Percentiles rank a stretch among this genome's conserved stretches.
These are phyloP conservation scores for Eurystomus gularis DNA, from an alignment of 2,113 vertebrate genomes.

Conservation along the genomic window DNA sequence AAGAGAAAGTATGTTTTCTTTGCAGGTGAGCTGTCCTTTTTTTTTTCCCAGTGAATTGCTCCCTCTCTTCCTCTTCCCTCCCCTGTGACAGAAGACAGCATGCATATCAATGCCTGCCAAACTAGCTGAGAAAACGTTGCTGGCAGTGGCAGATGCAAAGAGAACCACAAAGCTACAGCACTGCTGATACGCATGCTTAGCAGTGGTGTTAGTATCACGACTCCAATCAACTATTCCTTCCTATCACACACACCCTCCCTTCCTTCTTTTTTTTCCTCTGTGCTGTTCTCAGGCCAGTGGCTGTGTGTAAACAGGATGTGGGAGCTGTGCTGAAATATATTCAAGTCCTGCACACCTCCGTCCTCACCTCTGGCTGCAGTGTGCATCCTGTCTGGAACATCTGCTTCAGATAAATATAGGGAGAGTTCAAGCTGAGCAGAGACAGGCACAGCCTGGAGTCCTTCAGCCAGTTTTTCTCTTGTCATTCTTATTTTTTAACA, in stretches of 20 bases:
- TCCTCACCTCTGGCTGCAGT: conserved; percentile 44
- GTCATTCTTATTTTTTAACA: background rate
- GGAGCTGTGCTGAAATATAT: conserved; percentile 25
- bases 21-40: background rate
- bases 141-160: background rate
- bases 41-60: background rate
- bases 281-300: background rate
- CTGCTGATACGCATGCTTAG: background rate
- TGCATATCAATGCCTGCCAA: background rate
- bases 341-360: conserved; percentile 30
- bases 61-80: background rate
- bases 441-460: background rate
- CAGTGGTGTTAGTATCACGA: background rate
- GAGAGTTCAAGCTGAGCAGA: background rate
- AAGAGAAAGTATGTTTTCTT: background rate
- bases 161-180: background rate
- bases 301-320: conserved; percentile 62
- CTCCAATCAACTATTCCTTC: background rate
- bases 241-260: background rate
- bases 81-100: background rate
- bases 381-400: conserved; percentile 44
- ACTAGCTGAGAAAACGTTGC: background rate
- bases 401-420: conserved; percentile 56
- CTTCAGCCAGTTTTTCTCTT: background rate
- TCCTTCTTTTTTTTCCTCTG: background rate